phyloP scores from a whole-genome alignment of 2,797 vertebrate genomes.

The Labeo calbasu region DNA sequence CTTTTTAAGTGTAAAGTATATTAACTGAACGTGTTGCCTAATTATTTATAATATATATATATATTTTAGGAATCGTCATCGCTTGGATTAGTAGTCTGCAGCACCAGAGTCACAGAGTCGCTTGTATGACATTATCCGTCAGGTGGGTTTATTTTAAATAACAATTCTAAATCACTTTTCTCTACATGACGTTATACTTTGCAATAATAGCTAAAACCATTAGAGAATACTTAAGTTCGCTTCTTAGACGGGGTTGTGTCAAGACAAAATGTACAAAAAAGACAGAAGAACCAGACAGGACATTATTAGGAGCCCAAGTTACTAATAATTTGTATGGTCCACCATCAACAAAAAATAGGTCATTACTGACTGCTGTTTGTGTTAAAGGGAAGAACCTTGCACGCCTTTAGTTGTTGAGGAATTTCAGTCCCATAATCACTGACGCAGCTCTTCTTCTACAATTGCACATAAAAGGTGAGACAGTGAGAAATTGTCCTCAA shows the following conservation, averaged over 20 bases:
- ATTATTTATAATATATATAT: not conserved
- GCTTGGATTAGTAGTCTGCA: not conserved
- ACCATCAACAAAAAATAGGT: not conserved
- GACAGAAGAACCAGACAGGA: not conserved
- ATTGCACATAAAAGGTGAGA: not conserved
- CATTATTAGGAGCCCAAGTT: not conserved
- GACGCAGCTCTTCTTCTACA: not conserved
- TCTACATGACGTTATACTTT: not conserved
- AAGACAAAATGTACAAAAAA: not conserved
- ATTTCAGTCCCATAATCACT: not conserved
- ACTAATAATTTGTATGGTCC: not conserved
- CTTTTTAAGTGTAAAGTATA: not conserved
- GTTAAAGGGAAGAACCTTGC: not conserved
- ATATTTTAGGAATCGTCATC: conserved; percentile 9
- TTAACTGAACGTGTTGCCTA: not conserved
- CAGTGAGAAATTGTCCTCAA: not conserved
- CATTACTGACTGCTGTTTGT: not conserved
- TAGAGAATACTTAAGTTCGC: not conserved
- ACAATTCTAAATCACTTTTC: not conserved
- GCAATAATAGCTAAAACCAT: not conserved
- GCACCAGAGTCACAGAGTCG: not conserved
- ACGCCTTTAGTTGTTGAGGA: not conserved
- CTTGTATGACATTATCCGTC: not conserved
- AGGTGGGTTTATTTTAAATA: not conserved
- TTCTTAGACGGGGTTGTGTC: not conserved